A percentile compares a stretch with the other conserved stretches of the same genome.
Evolutionary conservation across 37 sponge, comb jelly and placozoan genomes (phyloP).

Genomic region (Crambe crambe): DNA sequence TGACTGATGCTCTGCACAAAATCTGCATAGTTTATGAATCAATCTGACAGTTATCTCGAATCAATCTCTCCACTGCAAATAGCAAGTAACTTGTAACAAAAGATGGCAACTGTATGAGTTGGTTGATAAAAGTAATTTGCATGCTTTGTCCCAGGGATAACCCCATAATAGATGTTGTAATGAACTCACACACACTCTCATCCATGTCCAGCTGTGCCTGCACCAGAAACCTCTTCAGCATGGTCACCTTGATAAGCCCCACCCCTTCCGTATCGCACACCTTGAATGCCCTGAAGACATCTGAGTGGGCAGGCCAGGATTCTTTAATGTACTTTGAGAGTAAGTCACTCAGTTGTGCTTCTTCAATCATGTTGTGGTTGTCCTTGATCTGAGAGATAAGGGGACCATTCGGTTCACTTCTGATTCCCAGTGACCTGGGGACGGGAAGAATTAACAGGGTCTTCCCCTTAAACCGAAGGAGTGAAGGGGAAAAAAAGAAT

Average conservation of each 20-base stretch:
- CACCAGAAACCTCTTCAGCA: conserved; percentile 66
- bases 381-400: conserved; percentile 21
- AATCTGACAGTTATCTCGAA: too few relatives aligned
- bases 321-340: not conserved
- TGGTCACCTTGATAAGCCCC: conserved; percentile 62
- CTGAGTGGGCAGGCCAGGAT: conserved; percentile 55
- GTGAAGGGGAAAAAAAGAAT: too few relatives aligned
- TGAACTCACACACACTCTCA: conserved; percentile 33
- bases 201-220: conserved; percentile 55
- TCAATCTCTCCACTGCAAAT: too few relatives aligned
- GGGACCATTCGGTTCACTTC: not conserved
- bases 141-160: too few relatives aligned
- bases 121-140: too few relatives aligned
- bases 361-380: not conserved
- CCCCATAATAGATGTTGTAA: too few relatives aligned
- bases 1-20: too few relatives aligned
- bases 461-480: too few relatives aligned
- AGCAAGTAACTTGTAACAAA: too few relatives aligned
- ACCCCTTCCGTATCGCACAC: conserved; percentile 76
- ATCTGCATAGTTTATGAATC: too few relatives aligned
- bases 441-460: not conserved
- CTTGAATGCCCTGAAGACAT: conserved; percentile 56
- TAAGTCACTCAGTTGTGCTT: conserved; percentile 6
- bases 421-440: conserved; percentile 35
- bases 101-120: too few relatives aligned